A percentile compares a stretch with the other conserved stretches of the same genome.
Conservation (phyloP, 1,140 invertebrate species). For the Hyles vespertilio region DNA sequence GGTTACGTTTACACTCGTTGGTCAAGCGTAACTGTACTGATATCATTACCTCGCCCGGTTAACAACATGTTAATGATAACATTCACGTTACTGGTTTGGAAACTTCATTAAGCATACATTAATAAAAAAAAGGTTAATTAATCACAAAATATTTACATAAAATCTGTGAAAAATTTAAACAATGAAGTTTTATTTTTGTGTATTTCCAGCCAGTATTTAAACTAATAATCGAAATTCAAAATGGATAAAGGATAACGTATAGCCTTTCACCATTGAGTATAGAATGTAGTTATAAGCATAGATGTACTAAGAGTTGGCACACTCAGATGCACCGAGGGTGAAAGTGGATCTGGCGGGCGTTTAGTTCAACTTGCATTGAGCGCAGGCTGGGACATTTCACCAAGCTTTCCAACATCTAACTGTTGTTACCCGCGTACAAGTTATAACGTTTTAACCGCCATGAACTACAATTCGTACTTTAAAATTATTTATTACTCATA, state of each 20-base stretch:
- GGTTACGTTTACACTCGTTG: slow-evolving; percentile 9
- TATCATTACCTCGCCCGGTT: not conserved
- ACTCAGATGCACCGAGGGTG: slow-evolving; percentile 32
- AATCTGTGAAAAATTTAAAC: no score
- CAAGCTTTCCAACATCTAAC: slow-evolving; percentile 39
- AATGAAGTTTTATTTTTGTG: no score
- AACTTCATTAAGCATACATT: not conserved
- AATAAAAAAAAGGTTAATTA: no score
- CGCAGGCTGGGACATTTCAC: slow-evolving; percentile 26
- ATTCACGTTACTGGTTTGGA: not conserved
- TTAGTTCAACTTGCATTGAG: slow-evolving; percentile 26
- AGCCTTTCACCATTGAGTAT: no score
- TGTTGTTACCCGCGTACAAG: slow-evolving; percentile 5
- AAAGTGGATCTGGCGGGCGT: slow-evolving; percentile 42
- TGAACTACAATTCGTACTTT: no score
- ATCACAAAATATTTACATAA: no score
- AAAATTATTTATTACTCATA: no score
- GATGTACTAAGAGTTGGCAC: slow-evolving; percentile 11
- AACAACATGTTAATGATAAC: not conserved
- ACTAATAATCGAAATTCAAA: no score
- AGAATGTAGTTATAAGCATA: not conserved
- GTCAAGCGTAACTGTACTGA: slow-evolving; percentile 1
- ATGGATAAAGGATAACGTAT: no score
- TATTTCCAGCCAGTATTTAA: no score
- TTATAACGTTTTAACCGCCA: no score